These are phyloP conservation scores for Nudaria mundana DNA, from an alignment of 2,888 invertebrate genomes.

Conservation along the genomic window DNA sequence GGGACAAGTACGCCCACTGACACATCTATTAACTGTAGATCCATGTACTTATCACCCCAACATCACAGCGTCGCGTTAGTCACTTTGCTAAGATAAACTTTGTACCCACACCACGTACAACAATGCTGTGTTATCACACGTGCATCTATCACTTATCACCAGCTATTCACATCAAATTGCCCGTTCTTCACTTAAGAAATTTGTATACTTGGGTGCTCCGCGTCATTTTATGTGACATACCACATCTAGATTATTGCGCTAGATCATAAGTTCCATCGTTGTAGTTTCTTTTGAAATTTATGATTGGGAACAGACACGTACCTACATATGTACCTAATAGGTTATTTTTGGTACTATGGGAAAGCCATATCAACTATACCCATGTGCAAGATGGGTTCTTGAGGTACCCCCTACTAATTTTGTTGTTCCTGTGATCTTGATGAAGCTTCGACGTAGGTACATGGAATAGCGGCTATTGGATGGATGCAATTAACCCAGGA, in stretches of 20 bases:
- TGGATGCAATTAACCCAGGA: too few species aligned
- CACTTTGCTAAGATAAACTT: slow-evolving; percentile 47
- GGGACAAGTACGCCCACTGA: slow-evolving; percentile 26
- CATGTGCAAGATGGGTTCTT: too few species aligned
- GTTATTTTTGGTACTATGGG: too few species aligned
- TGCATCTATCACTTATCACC: slow-evolving; percentile 35
- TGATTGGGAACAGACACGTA: slow-evolving; percentile 4
- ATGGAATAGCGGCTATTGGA: too few species aligned
- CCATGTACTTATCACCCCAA: slow-evolving; percentile 28
- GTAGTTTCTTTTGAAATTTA: slow-evolving; percentile 2
- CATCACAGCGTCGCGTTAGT: slow-evolving; percentile 38
- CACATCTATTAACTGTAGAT: slow-evolving; percentile 26
- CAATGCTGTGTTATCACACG: slow-evolving; percentile 41
- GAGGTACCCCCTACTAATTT: too few species aligned
- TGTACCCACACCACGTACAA: slow-evolving; percentile 42
- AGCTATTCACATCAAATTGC: slow-evolving; percentile 34
- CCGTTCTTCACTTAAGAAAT: slow-evolving; percentile 27
- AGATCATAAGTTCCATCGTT: slow-evolving; percentile 7
- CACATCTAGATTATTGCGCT: slow-evolving; percentile 13
- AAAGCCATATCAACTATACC: too few species aligned
- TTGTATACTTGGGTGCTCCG: slow-evolving; percentile 14
- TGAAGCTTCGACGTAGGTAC: too few species aligned
- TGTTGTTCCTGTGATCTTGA: too few species aligned
- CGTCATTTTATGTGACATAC: slow-evolving; percentile 11
- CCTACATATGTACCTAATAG: too few species aligned